Evolutionary conservation across 2,888 invertebrate genomes (phyloP), one percentile per base, ranked within the genome.

Genomic region (Amiota minor): DNA sequence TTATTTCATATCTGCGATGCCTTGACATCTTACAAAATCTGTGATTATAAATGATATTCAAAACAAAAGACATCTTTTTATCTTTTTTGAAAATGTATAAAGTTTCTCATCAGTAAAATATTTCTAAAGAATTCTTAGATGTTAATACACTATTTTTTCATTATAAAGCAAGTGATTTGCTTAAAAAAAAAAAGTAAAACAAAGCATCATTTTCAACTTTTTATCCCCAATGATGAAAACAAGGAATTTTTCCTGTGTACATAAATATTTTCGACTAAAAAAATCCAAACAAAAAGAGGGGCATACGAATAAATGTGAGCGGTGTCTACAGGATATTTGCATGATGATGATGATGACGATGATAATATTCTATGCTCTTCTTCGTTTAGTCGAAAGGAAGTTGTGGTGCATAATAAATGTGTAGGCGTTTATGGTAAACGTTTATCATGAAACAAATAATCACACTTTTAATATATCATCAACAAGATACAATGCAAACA

Each of bases 391-490:
- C n/a, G n/a, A 18, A 18, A 20, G 59, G 59, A 59, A 59, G 59
- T 59, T 16, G 59, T 20, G 16, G 59, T 20, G 11, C 61, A 61
- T 61, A 61, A 61, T 35, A 61, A 61, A 61, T 61, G 61, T 23
- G 61, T 61, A 61, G 61, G 61, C 35, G 61, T 61, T 16, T 59
- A 14, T 18, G 18, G n/a, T 35, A n/a, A n/a, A 4, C 59, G 59
- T 23, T 23, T 61, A 62, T 62, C 62, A 18, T 18, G n/a, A 56
- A 59, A 59, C 79, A 77, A 79, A 81, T 81, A 78, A 80, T 78
- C 74, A 80, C 82, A 84, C 70, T 79, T 79, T 74, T 77, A 80
- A 79, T 78, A 75, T 78, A 80, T 77, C 75, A 71, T 53, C 68
- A 47, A 45, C 75, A 18, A 59, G 18, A 20, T 16, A 59, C 20